phyloP scores from a whole-genome alignment of 2,113 vertebrate genomes.

The Osmerus eperlanus region DNA sequence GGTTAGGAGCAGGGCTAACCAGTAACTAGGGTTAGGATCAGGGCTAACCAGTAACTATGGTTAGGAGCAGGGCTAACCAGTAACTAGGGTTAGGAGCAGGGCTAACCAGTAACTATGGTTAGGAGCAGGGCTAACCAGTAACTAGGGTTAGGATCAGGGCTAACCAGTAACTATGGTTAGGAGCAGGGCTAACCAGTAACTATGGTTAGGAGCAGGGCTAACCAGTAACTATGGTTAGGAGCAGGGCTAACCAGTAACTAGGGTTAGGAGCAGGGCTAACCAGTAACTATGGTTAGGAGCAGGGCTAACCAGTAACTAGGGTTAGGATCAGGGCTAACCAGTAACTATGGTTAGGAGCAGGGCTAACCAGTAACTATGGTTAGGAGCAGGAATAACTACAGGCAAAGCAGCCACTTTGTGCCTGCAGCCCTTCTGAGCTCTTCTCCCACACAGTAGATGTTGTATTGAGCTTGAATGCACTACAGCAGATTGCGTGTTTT shows the following conservation, averaged over 20 bases:
- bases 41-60: too few species aligned
- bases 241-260: not conserved
- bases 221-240: not conserved
- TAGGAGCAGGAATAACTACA: too few species aligned
- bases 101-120: too few species aligned
- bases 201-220: not conserved
- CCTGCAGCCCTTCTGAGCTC: too few species aligned
- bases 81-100: too few species aligned
- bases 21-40: too few species aligned
- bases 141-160: not conserved
- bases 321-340: slow-evolving; percentile 16
- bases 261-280: slow-evolving; percentile 16
- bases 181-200: not conserved
- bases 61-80: too few species aligned
- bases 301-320: not conserved
- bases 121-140: slow-evolving; percentile 18
- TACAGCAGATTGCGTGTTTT: too few species aligned
- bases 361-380: not conserved
- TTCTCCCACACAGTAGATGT: too few species aligned
- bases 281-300: slow-evolving; percentile 5
- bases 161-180: not conserved
- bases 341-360: slow-evolving; percentile 1
- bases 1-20: too few species aligned
- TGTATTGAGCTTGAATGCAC: too few species aligned
- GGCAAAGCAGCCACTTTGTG: too few species aligned